These are phyloP conservation scores for Leptura quadrifasciata DNA, from an alignment of 2,888 invertebrate genomes.

Conservation along the genomic window DNA sequence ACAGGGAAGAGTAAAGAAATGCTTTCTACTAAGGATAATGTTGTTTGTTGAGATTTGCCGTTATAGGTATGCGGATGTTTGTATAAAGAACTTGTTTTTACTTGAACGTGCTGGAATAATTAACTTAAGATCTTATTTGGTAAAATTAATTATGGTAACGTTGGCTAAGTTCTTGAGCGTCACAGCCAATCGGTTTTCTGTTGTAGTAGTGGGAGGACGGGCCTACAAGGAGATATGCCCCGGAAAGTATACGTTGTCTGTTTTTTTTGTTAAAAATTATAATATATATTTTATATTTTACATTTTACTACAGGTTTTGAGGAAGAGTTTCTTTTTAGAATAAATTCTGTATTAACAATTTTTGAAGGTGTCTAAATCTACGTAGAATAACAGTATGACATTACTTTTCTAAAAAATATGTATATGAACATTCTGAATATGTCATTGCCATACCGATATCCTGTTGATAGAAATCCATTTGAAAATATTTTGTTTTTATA, in stretches of 20 bases:
- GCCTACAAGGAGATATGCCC: neutral
- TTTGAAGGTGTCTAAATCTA: too few relatives aligned
- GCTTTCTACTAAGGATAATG: slow-evolving; percentile 47
- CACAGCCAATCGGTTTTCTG: slow-evolving; percentile 6
- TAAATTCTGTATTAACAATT: too few relatives aligned
- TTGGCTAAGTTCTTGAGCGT: neutral
- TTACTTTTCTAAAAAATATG: too few relatives aligned
- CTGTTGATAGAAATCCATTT: too few relatives aligned
- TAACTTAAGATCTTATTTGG: slow-evolving; percentile 22
- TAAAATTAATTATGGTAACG: slow-evolving; percentile 27
- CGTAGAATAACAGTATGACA: too few relatives aligned
- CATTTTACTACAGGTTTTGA: too few relatives aligned
- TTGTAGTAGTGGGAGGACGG: neutral
- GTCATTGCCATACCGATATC: too few relatives aligned
- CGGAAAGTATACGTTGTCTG: neutral
- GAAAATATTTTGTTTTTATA: too few relatives aligned
- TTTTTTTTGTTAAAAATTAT: too few relatives aligned
- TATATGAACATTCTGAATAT: too few relatives aligned
- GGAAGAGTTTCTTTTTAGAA: too few relatives aligned
- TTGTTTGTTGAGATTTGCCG: slow-evolving; percentile 48
- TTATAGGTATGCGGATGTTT: slow-evolving; percentile 49
- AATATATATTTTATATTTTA: too few relatives aligned
- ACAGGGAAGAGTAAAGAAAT: slow-evolving; percentile 44
- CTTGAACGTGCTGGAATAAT: slow-evolving; percentile 19
- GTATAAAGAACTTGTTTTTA: slow-evolving; percentile 30